Percentiles rank a stretch among this genome's conserved stretches.
Evolutionary conservation across 1,140 invertebrate species (phyloP).

Genomic region (Heliconius eleuchia): DNA sequence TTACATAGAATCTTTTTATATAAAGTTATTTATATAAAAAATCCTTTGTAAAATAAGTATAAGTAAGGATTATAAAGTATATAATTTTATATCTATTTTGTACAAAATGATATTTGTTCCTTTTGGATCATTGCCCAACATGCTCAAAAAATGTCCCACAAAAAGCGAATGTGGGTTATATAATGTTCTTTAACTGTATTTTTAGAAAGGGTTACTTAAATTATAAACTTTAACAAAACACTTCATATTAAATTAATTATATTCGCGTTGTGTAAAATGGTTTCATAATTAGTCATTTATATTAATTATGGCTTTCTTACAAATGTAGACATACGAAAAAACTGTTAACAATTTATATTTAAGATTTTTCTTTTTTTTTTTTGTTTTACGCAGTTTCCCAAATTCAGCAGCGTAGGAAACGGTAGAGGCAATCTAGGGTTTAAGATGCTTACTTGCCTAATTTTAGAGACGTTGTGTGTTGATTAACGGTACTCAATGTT

Average conservation of each 20-base stretch:
- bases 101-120: too few relatives aligned
- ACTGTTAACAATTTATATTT: not conserved
- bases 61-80: too few relatives aligned
- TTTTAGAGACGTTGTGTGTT: too few relatives aligned
- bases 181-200: not conserved
- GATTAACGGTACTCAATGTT: too few relatives aligned
- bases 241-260: conserved; percentile 2
- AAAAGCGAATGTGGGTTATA: not conserved
- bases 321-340: not conserved
- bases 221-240: not conserved
- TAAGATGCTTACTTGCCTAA: too few relatives aligned
- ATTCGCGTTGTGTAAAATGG: not conserved
- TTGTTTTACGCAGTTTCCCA: too few relatives aligned
- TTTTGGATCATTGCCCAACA: not conserved
- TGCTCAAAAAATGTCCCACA: not conserved
- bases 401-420: too few relatives aligned
- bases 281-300: not conserved
- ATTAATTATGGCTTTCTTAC: not conserved
- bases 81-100: too few relatives aligned
- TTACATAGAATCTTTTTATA: too few relatives aligned
- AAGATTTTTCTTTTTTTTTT: too few relatives aligned
- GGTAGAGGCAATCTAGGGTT: too few relatives aligned
- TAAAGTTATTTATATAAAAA: not conserved
- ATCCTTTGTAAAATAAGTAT: too few relatives aligned
- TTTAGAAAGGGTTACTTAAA: not conserved